Percentiles rank a stretch among this genome's conserved stretches.
These are phyloP conservation scores for Artibeus lituratus DNA, from an alignment of 2,797 vertebrate genomes.

Conservation along the genomic window DNA sequence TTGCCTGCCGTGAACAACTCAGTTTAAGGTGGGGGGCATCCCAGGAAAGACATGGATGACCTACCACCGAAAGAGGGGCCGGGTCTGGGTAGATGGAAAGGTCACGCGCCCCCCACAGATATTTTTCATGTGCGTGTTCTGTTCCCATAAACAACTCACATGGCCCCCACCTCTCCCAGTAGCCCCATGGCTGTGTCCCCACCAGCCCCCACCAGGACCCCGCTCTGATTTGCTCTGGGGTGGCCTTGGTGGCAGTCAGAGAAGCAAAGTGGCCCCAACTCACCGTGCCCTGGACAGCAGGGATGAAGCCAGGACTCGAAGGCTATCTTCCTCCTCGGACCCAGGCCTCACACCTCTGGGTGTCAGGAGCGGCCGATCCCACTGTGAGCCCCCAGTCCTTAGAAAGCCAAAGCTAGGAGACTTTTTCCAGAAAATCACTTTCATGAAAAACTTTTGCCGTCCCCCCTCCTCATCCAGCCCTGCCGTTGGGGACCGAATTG, in stretches of 20 bases:
- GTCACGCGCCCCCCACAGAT: background rate
- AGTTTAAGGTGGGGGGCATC: too few species aligned
- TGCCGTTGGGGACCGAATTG: background rate
- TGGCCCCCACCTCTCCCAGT: too few species aligned
- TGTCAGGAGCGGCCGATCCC: background rate
- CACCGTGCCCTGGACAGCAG: rapidly evolving
- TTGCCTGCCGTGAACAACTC: too few species aligned
- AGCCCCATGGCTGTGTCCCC: background rate
- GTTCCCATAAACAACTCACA: background rate
- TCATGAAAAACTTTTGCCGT: background rate
- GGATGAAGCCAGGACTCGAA: background rate
- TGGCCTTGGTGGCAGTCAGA: background rate
- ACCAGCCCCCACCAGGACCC: background rate
- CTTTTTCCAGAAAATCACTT: background rate
- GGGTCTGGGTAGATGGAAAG: rapidly evolving
- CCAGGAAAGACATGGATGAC: background rate
- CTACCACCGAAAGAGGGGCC: too few species aligned
- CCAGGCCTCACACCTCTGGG: background rate
- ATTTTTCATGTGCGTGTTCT: background rate
- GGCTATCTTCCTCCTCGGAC: background rate
- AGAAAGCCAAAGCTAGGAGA: background rate
- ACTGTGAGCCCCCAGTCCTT: background rate
- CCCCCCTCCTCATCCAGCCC: background rate
- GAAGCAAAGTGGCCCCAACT: background rate
- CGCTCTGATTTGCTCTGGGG: background rate